Evolutionary conservation across 1,140 invertebrate genomes (phyloP), one percentile per base, ranked within the genome.

Genomic region (Antheraea mylitta): DNA sequence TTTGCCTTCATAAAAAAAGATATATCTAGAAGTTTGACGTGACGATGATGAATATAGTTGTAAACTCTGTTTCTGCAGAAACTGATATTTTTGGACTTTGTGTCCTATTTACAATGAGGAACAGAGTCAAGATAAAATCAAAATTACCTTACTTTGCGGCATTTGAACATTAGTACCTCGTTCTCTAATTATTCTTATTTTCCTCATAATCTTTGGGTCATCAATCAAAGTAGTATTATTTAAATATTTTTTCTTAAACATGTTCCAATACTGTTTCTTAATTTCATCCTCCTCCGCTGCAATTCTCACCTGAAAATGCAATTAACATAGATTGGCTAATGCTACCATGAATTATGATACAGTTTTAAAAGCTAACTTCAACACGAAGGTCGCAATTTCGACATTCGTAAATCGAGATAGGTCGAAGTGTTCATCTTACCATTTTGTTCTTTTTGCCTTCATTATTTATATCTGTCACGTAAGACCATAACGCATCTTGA

Each of bases 231-330:
- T 61, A 48, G 61, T 66, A 37, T 86, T 70, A 19, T 73, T 73
- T 64, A 88, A 76, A 79, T 89, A 91, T 81, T 89, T 89, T 61
- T 79, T 83, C 74, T 90, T 90, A 65, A 91, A 65, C 72, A 87
- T 83, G 62, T 79, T 81, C 89, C 89, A 91, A 73, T 91, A 91
- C 58, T 86, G 79, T 72, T 86, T 89, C 58, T 90, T 91, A 22
- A 89, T 87, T 81, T 89, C 87, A 45, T 91, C 87, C 76, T 90
- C 89, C 80, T 90, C 83, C 18, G 87, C 86, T 67, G 89, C 83
- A 67, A 91, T 85, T 11, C 77, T 64, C 9, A 90, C 74, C 89
- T 91, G 65, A 75, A 85, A 80, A 42, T 67, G 60, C 58, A 71
- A 70, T 68, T 58, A 62, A 30, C 62, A 67, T 22, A 18, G 18